These are phyloP conservation scores for Avahi laniger DNA, from an alignment of 2,797 vertebrate genomes.

Conservation along the genomic window DNA sequence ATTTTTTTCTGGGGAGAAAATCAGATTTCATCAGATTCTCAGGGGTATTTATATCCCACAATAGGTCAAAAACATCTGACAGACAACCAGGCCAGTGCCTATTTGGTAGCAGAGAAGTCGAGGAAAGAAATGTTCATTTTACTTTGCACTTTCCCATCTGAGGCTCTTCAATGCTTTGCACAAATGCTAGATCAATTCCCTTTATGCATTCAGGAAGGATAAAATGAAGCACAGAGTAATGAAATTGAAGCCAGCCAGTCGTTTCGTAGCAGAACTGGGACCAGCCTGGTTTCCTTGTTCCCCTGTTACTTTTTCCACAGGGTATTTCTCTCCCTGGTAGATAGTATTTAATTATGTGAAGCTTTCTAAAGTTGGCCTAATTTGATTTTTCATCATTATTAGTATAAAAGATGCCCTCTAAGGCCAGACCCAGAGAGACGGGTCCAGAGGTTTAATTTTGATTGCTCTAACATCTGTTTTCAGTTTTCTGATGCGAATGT, in stretches of 20 bases:
- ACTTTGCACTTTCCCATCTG: not conserved
- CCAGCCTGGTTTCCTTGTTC: not conserved
- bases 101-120: not conserved
- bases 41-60: not conserved
- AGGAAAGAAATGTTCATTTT: not conserved
- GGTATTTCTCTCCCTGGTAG: not conserved
- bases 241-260: not conserved
- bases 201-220: not conserved
- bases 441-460: not conserved
- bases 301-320: not conserved
- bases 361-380: conserved; percentile 50
- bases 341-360: conserved; percentile 42
- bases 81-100: not conserved
- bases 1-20: not conserved
- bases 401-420: not conserved
- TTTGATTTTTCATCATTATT: conserved; percentile 48
- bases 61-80: not conserved
- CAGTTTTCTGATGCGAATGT: not conserved
- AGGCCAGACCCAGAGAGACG: not conserved
- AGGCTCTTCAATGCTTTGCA: not conserved
- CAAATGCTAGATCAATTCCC: not conserved
- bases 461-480: not conserved
- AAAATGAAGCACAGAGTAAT: not conserved
- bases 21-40: not conserved
- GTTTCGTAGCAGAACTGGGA: not conserved